phyloP scores from a whole-genome alignment of 2,797 vertebrate species.

The Orientallactaga sibirica region DNA sequence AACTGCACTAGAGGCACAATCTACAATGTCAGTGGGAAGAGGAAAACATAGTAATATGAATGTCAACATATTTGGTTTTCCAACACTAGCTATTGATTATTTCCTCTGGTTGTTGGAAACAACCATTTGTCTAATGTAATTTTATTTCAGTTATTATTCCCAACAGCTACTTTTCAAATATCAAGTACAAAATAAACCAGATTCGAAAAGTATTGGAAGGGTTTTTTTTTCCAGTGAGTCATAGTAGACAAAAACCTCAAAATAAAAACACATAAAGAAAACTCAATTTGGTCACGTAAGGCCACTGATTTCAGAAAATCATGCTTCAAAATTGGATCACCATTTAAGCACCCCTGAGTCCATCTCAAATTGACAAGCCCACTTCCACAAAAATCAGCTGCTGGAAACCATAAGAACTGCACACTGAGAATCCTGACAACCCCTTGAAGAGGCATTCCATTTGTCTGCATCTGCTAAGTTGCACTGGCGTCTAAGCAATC shows the following conservation, averaged over 20 bases:
- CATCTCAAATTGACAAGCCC: conserved; percentile 46
- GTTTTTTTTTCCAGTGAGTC: background rate
- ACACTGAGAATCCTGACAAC: conserved; percentile 52
- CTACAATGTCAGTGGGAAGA: conserved; percentile 75
- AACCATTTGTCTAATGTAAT: conserved; percentile 82
- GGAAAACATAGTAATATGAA: conserved; percentile 80
- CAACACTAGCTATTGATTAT: conserved; percentile 79
- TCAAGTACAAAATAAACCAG: conserved; percentile 73
- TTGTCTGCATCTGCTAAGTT: conserved; percentile 65
- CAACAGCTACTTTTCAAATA: conserved; percentile 80
- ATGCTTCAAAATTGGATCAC: conserved; percentile 30
- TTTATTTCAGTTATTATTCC: conserved; percentile 83
- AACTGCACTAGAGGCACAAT: conserved; percentile 67
- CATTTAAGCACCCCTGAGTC: conserved; percentile 57
- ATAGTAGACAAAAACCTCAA: conserved; percentile 43
- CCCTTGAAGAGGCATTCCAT: conserved; percentile 48
- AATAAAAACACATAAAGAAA: conserved; percentile 63
- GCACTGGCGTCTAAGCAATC: conserved; percentile 11
- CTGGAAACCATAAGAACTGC: conserved; percentile 4
- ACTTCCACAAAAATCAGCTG: conserved; percentile 50
- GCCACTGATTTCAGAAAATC: conserved; percentile 65
- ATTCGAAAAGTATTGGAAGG: conserved; percentile 72
- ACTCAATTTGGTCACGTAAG: conserved; percentile 47
- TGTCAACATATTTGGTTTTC: conserved; percentile 82
- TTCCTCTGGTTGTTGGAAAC: conserved; percentile 74